Percentiles rank a stretch among this genome's conserved stretches.
Conservation (phyloP, 2,888 invertebrate species). For the Lottia scabra region DNA sequence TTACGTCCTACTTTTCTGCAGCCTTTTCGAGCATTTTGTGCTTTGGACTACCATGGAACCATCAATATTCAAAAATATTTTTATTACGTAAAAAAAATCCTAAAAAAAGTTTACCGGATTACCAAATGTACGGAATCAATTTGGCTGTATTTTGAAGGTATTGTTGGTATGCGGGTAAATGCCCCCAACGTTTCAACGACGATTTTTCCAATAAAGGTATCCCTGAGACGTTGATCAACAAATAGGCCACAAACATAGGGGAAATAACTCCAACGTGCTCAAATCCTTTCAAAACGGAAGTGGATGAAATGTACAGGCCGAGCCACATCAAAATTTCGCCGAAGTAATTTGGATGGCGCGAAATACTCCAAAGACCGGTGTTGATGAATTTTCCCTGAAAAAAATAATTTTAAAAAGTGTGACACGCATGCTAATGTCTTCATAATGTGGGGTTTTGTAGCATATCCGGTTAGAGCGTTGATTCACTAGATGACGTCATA, state of each 20-base stretch:
- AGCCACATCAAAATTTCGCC: constrained; percentile 67
- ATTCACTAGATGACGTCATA: no score
- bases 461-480: no score
- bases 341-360: constrained; percentile 66
- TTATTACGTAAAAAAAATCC: no score
- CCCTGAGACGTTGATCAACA: constrained; percentile 67
- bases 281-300: constrained; percentile 47
- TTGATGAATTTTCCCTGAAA: constrained; percentile 61
- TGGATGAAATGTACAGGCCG: constrained; percentile 58
- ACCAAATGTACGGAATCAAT: constrained; percentile 58
- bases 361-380: constrained; percentile 62
- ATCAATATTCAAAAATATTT: no score
- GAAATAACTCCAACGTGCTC: constrained; percentile 59
- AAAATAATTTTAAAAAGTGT: no score
- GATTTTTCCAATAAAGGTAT: constrained; percentile 66
- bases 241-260: constrained; percentile 63
- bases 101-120: no score
- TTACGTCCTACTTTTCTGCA: no score
- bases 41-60: no score
- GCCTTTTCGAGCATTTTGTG: no score
- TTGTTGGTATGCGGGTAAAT: constrained; percentile 55
- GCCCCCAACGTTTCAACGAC: constrained; percentile 64
- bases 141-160: constrained; percentile 66
- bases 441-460: no score
- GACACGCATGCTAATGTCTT: no score